Base-by-base conservation (phyloP, 2,113 vertebrate genomes). In the Pampusana beccarii region DNA sequence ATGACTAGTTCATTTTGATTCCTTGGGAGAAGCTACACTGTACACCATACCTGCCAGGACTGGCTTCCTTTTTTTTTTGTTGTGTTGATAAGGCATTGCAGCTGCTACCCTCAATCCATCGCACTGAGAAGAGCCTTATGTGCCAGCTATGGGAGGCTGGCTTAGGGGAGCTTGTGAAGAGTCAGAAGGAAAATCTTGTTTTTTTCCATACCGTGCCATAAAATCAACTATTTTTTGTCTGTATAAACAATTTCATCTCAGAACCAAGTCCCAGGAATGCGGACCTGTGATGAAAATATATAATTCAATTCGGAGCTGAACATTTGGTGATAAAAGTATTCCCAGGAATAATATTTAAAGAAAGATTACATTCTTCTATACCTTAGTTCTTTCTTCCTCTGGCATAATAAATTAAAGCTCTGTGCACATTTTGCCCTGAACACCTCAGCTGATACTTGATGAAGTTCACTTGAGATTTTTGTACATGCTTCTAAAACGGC, bases 341-440 rank as follows among this genome's bases (percentile, higher is more conserved):
- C 95, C 92, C 95, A 98, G 97, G 77, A 98, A 98, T 86, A 97
- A 97, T 97, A 97, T 95, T 97, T 97, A 21, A 94, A 97, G 80
- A 97, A 96, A 79, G 80, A 97, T 97, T 97, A 95, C 86, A 42
- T 96, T 98, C 70, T 84, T 88, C 71, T 95, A 84, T 95, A 94
- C 53, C 21, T 93, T 88, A 61, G 80, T 91, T 95, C 72, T 94
- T 97, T 97, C 73, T 97, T 96, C 58, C 94, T 83, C 80, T 93
- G 80, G 90, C 69, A 96, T 83, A 96, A 94, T 97, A 96, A 95
- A 97, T 95, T 89, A 93, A 75, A 21, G 11, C 21, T 53, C 65
- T 77, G 62, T 82, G 69, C 54, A 65, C 36, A 24, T 96, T 97
- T 97, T 73, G 91, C 56, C 31, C 53, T 58, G 80, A 80, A 92